A percentile compares a stretch with the other conserved stretches of the same genome.
Evolutionary conservation across 2,797 vertebrate genomes (phyloP).

Genomic region (Schizopygopsis malacanthus): DNA sequence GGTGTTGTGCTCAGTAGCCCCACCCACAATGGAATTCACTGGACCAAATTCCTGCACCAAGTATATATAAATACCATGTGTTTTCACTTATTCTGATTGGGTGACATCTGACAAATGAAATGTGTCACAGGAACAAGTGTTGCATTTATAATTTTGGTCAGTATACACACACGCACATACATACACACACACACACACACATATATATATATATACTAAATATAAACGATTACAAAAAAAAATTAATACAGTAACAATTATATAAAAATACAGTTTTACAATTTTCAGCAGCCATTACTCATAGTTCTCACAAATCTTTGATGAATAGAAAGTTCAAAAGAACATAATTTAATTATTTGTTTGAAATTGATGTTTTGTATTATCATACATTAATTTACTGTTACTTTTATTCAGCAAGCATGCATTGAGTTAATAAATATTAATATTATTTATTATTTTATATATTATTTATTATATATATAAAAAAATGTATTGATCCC

Average conservation of each 20-base stretch:
- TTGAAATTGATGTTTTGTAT: background rate
- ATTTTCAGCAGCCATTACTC: background rate
- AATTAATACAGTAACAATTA: background rate
- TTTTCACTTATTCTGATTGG: background rate
- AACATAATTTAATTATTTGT: background rate
- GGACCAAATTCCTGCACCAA: background rate
- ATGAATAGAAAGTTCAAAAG: background rate
- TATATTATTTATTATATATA: background rate
- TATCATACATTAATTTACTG: background rate
- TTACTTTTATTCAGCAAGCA: background rate
- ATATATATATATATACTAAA: background rate
- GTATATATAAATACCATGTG: background rate
- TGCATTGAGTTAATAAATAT: background rate
- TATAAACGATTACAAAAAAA: background rate
- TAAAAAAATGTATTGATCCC: no score
- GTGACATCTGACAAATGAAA: background rate
- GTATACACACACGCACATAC: no score
- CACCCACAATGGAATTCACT: background rate
- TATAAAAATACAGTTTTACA: background rate
- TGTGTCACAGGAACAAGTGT: background rate
- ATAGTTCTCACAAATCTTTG: background rate
- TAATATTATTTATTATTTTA: no score
- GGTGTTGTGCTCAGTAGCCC: background rate
- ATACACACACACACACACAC: no score
- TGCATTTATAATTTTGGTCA: no score